Base-by-base conservation (phyloP, 1,140 invertebrate species). In the Geopemphigus sp. region DNA sequence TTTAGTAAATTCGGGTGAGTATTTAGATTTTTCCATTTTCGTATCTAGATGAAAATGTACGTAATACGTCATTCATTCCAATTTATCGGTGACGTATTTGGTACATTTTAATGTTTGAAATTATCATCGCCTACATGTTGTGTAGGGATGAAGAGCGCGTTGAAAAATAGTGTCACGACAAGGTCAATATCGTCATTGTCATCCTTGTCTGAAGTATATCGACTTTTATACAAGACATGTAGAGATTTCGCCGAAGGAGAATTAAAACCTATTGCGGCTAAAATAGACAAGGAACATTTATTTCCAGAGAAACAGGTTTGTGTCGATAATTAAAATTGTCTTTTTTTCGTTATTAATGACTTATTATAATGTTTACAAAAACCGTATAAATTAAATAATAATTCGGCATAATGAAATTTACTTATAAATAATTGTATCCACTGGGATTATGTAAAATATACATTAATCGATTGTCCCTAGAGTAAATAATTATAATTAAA, bases 151-250 rank as follows among this genome's bases (percentile, higher is more conserved):
- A 80, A 57, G 17, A 32, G 17, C 19, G 11, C 70, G 29, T n/a
- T 81, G n/a, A 68, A 68, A 14, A 68, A 68, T 24, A 39, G 14
- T 24, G 15, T 68, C 24, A 45, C 19, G 3, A 80, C 57, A 72
- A 47, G 81, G 72, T 72, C 74, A 26, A 92, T 93, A 82, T 90
- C 90, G 50, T 91, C 89, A 0, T 82, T 94, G 19, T 86, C 90
- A 15, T 87, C 90, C 0, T 85, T 98, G n/a, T 89, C 95, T 11
- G 96, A 98, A 81, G 96, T 94, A 0, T 94, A 98, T 86, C 91
- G 95, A 84, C 95, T 98, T 92, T 86, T 98, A 0, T 89, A 93
- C 80, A 93, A 97, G 85, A 97, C 95, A 29, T 95, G 94, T 85
- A 86, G 89, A 84, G 95, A 97, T 85, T 98, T 98, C 87, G 94